Percentiles rank a stretch among this genome's conserved stretches.
These are phyloP conservation scores for Radopholus similis DNA, from an alignment of 1,140 invertebrate species.

Conservation along the genomic window DNA sequence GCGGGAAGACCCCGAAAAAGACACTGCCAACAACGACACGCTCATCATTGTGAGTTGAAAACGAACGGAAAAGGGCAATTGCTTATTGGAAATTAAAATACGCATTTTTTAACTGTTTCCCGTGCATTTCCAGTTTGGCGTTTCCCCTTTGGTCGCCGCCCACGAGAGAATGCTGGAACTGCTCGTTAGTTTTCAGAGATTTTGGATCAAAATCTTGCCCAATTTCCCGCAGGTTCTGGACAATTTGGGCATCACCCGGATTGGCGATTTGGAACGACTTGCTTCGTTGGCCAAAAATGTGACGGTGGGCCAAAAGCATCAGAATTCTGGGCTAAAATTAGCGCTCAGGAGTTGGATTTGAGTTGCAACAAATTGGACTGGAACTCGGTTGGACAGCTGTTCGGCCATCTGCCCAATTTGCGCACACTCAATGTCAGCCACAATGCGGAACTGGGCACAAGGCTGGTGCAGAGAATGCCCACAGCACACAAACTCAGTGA, in stretches of 20 bases:
- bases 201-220: too few relatives aligned
- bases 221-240: too few relatives aligned
- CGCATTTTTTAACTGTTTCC: too few relatives aligned
- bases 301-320: too few relatives aligned
- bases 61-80: too few relatives aligned
- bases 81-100: too few relatives aligned
- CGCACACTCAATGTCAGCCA: conserved; percentile 9
- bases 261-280: neutral
- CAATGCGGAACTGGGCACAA: neutral
- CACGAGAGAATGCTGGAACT: conserved; percentile 5
- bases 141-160: neutral
- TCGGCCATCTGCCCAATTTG: neutral
- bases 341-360: conserved; percentile 1
- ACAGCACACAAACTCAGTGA: conserved; percentile 7
- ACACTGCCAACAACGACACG: too few relatives aligned
- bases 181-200: too few relatives aligned
- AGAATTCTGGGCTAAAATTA: too few relatives aligned
- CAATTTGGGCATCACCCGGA: conserved; percentile 11
- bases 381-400: neutral
- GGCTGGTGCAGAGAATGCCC: neutral
- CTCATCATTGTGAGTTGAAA: too few relatives aligned
- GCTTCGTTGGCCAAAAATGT: conserved; percentile 12
- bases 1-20: too few relatives aligned
- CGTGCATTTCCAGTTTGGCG: conserved; percentile 13
- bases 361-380: conserved; percentile 9